Percentiles rank a stretch among this genome's conserved stretches.
phyloP scores from a whole-genome alignment of 53 echinoderm and acorn worm genomes.

The Paracentrotus lividus region DNA sequence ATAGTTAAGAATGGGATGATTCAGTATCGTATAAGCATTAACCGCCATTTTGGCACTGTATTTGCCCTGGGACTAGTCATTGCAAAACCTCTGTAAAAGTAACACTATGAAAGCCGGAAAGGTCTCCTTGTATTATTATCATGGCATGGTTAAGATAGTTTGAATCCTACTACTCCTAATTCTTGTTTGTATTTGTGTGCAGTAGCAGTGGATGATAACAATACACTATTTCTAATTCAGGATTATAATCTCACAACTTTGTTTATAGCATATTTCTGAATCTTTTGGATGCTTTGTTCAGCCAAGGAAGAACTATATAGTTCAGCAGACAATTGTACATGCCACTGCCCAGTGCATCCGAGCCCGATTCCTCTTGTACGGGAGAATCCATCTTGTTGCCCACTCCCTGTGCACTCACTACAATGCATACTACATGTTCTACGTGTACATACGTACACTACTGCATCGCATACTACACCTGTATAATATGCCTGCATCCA shows the following conservation, averaged over 20 bases:
- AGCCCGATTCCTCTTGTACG: background rate
- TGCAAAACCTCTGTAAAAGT: background rate
- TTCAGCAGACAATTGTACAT: background rate
- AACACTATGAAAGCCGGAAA: background rate
- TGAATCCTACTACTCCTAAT: too few relatives aligned
- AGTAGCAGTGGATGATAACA: too few relatives aligned
- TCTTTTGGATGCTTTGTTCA: background rate
- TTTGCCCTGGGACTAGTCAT: conserved; percentile 37
- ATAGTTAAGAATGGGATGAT: conserved; percentile 64
- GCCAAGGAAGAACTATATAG: background rate
- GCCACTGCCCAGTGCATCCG: too few relatives aligned
- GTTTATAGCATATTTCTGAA: too few relatives aligned
- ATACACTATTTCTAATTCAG: too few relatives aligned
- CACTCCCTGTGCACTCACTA: background rate
- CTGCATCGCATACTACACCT: background rate
- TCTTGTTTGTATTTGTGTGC: too few relatives aligned
- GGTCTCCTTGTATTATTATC: background rate
- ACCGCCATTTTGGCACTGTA: conserved; percentile 42
- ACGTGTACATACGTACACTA: background rate
- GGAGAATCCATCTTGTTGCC: background rate
- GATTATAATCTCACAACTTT: too few relatives aligned
- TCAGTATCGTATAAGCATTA: conserved; percentile 62
- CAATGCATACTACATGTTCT: background rate
- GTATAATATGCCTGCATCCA: background rate
- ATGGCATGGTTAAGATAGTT: background rate